These are phyloP conservation scores for Empis stercorea DNA, from an alignment of 2,888 invertebrate genomes.

Conservation along the genomic window DNA sequence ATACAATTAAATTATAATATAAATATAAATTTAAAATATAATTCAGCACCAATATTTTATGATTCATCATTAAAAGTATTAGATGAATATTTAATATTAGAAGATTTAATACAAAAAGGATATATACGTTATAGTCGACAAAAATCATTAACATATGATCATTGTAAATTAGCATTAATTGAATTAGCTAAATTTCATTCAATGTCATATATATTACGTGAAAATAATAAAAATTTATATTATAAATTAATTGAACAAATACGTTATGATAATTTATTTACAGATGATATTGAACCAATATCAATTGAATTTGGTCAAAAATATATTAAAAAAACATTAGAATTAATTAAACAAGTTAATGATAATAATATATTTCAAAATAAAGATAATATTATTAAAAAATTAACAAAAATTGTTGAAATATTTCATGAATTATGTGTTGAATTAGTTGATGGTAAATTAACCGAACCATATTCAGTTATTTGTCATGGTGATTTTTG, in stretches of 20 bases:
- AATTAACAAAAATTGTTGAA: slow-evolving; percentile 12
- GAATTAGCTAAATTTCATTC: slow-evolving; percentile 39
- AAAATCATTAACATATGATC: slow-evolving; percentile 30
- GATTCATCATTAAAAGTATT: slow-evolving; percentile 15
- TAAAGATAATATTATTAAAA: slow-evolving; percentile 13
- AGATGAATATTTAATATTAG: slow-evolving; percentile 25
- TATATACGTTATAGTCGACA: slow-evolving; percentile 24
- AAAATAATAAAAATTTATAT: slow-evolving; percentile 19
- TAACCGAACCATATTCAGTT: slow-evolving; percentile 22
- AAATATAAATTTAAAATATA: neutral
- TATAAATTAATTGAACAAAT: slow-evolving; percentile 15
- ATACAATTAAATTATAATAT: slow-evolving; percentile 8
- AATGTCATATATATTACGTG: slow-evolving; percentile 35
- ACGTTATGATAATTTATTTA: slow-evolving; percentile 22
- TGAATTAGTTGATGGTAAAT: slow-evolving; percentile 19
- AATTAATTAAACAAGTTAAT: slow-evolving; percentile 17
- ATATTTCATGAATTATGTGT: slow-evolving; percentile 19
- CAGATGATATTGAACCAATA: slow-evolving; percentile 17
- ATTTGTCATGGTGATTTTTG: slow-evolving; percentile 31
- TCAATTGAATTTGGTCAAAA: slow-evolving; percentile 25
- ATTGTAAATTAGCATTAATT: slow-evolving; percentile 31
- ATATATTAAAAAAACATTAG: slow-evolving; percentile 19
- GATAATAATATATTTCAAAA: slow-evolving; percentile 6
- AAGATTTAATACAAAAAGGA: slow-evolving; percentile 19
- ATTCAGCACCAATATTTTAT: slow-evolving; percentile 18